Percentiles rank a stretch among this genome's conserved stretches.
These are phyloP conservation scores for Brachionus plicatilis DNA, from an alignment of 1,140 invertebrate genomes.

Conservation along the genomic window DNA sequence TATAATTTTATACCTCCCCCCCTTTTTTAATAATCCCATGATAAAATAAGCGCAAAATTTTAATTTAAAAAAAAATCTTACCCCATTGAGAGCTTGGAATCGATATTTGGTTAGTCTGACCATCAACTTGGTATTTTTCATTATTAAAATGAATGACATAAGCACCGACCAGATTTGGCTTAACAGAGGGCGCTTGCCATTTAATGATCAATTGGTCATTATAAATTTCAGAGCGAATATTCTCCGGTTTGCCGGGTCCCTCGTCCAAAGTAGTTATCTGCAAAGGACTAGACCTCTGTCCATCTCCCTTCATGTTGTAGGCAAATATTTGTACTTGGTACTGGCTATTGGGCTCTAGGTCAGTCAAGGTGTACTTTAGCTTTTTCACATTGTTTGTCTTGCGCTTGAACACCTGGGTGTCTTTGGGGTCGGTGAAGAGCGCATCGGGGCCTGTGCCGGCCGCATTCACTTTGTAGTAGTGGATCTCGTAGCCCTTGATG, in stretches of 20 bases:
- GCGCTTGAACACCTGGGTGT: background rate
- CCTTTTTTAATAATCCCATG: too few species aligned
- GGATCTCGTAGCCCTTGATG: conserved; percentile 38
- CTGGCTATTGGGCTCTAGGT: conserved; percentile 5
- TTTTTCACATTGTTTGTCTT: conserved; percentile 15
- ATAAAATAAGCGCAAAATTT: background rate
- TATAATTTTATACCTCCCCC: background rate
- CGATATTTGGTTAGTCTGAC: background rate
- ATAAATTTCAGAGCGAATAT: conserved; percentile 22
- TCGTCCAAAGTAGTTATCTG: conserved; percentile 4
- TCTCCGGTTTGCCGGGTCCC: background rate
- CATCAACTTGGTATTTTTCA: background rate
- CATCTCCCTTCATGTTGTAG: conserved; percentile 37
- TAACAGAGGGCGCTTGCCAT: background rate
- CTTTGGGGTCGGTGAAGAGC: background rate
- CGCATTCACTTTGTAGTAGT: conserved; percentile 9
- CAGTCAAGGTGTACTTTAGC: background rate
- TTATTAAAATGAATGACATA: conserved; percentile 16
- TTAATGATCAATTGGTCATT: background rate
- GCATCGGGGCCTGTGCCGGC: too few species aligned
- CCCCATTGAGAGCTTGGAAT: conserved; percentile 5
- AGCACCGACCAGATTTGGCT: background rate
- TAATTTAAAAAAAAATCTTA: background rate
- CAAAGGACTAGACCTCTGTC: conserved; percentile 12
- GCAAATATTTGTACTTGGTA: conserved; percentile 38